Evolutionary conservation across 2,113 vertebrate species (phyloP).

Genomic region (Thalassoma bifasciatum): DNA sequence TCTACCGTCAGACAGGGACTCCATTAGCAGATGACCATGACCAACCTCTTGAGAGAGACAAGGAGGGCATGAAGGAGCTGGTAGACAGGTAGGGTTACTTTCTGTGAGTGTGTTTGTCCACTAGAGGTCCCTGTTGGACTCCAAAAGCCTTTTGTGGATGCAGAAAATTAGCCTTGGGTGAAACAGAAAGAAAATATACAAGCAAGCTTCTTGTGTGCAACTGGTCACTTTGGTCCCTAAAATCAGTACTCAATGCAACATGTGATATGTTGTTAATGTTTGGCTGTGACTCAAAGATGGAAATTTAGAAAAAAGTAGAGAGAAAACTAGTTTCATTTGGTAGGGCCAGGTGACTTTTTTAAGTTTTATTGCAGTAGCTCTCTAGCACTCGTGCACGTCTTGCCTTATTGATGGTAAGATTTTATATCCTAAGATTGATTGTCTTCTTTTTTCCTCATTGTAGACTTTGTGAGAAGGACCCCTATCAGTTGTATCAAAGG

Average conservation of each 20-base stretch:
- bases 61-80: slow-evolving; percentile 95
- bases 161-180: neutral
- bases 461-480: slow-evolving; percentile 96
- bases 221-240: neutral
- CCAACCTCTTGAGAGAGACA: slow-evolving; percentile 92
- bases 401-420: neutral
- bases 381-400: neutral
- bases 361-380: neutral
- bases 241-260: neutral
- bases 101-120: slow-evolving; percentile 29
- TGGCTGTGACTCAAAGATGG: slow-evolving; percentile 19
- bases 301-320: neutral
- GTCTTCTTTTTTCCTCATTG: neutral
- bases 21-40: slow-evolving; percentile 94
- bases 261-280: slow-evolving; percentile 14
- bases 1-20: slow-evolving; percentile 96
- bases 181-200: slow-evolving; percentile 14
- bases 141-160: neutral
- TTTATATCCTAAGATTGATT: neutral
- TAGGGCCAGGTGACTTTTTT: neutral
- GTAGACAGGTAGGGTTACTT: slow-evolving; percentile 88
- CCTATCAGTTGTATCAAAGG: slow-evolving; percentile 96
- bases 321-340: neutral
- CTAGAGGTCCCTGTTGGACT: slow-evolving; percentile 48
- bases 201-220: neutral